Base-by-base conservation (phyloP, 2,113 vertebrate species). In the Scopus umbretta region DNA sequence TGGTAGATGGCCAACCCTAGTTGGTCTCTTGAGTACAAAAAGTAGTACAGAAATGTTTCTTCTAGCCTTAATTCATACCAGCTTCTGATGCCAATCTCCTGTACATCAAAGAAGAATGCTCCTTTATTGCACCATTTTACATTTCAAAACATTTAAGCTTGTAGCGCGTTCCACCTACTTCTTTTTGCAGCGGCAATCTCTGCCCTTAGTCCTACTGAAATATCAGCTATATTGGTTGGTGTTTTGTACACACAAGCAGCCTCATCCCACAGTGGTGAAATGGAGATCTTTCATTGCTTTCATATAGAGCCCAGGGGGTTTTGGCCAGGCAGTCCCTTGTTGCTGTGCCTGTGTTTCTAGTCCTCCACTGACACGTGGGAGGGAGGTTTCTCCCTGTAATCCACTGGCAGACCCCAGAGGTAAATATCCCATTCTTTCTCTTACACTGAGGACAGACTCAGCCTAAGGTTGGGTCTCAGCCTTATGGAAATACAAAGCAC, bases 391-490 rank as follows among this genome's bases (percentile, higher is more conserved):
- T 83, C 56, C 49, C 34, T 91, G 10, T 94, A 86, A 78, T 45
- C 53, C 45, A 18, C 16, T 86, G 47, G 16, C 45, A 86, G 11
- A 27, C 21, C 30, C 81, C 38, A n/a, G 66, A 88, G 53, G 22
- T 59, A 82, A 79, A 52, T 71, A 52, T 32, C 43, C 13, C 23
- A 5, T 13, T 62, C 4, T 38, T 59, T 55, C 89, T 58, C 47
- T 82, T 66, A 34, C 20, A 17, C 13, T 0, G 0, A 73, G 71
- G 34, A 53, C 80, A 88, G 88, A 72, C 75, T 88, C 38, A 62
- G 76, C 63, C 89, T 86, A n/a, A 83, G 76, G 72, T 34, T 83
- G n/a, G 90, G 71, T 88, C 74, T 90, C 72, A 47, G 20, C 11
- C 2, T 56, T 80, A 70, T n/a, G 82, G 82, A 95, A 93, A 90